Conservation (phyloP, 2,797 vertebrate genomes). For the Labeo calbasu region DNA sequence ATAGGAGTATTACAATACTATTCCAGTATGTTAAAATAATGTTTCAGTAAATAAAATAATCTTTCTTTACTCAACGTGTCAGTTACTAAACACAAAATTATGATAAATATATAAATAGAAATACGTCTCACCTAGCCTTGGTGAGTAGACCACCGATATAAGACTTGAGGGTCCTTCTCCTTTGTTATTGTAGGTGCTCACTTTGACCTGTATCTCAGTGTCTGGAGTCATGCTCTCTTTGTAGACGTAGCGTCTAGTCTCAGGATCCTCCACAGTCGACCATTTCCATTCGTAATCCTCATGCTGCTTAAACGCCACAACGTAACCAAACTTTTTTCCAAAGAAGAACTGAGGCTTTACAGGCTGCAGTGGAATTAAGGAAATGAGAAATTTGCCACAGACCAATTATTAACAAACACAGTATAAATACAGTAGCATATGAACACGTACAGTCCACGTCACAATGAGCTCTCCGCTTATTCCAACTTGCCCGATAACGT, state of each 20-base stretch:
- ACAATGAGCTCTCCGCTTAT: constrained; percentile 91
- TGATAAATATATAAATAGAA: neutral
- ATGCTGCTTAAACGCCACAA: constrained; percentile 93
- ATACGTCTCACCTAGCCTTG: constrained; percentile 78
- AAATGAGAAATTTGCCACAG: neutral
- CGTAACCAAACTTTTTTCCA: constrained; percentile 94
- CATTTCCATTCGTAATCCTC: constrained; percentile 91
- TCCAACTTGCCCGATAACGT: constrained; percentile 90
- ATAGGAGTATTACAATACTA: too few species aligned
- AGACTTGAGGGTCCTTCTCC: constrained; percentile 93
- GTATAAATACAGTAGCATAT: neutral
- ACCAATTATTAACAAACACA: too few species aligned
- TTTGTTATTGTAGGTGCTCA: constrained; percentile 93
- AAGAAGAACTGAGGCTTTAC: constrained; percentile 92
- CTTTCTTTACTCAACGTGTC: neutral
- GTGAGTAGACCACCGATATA: constrained; percentile 88
- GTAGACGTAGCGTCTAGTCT: constrained; percentile 89
- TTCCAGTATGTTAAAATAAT: too few species aligned
- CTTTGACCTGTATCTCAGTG: constrained; percentile 93
- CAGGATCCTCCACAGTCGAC: constrained; percentile 91
- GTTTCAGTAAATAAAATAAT: neutral
- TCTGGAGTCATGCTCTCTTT: constrained; percentile 87
- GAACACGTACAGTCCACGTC: constrained; percentile 88
- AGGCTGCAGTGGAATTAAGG: constrained; percentile 75
- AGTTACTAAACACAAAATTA: too few species aligned